Evolutionary conservation across 2,113 vertebrate species (phyloP).

Genomic region (Mungos mungo): DNA sequence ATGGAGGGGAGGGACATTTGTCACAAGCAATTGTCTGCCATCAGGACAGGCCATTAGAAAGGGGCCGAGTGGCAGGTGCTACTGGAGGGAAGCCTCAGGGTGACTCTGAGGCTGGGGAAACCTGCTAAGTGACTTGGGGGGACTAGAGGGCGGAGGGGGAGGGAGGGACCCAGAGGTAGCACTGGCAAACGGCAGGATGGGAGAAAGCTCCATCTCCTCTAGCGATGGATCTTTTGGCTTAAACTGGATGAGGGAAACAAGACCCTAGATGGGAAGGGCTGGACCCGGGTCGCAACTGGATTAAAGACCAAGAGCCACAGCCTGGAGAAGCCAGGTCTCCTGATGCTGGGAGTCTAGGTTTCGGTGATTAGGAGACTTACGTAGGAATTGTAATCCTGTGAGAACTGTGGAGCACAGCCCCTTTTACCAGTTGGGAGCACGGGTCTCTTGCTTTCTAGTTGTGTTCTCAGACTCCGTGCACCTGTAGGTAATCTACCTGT

Average conservation of each 20-base stretch:
- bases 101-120: not conserved
- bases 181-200: not conserved
- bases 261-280: not conserved
- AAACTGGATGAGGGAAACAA: not conserved
- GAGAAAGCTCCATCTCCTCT: not conserved
- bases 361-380: not conserved
- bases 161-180: not conserved
- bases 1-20: not conserved
- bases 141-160: not conserved
- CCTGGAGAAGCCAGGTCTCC: not conserved
- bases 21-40: not conserved
- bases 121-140: not conserved
- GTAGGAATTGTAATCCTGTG: not conserved
- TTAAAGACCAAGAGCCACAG: not conserved
- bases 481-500: no score
- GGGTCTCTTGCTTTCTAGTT: no score
- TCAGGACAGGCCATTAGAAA: not conserved
- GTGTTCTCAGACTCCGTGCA: not conserved
- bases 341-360: not conserved
- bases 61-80: not conserved
- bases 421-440: not conserved
- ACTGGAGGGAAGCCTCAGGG: not conserved
- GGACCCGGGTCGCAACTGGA: no score
- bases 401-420: not conserved
- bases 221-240: not conserved